These are phyloP conservation scores for Hippoglossus stenolepis DNA, from an alignment of 2,113 vertebrate genomes.

Conservation along the genomic window DNA sequence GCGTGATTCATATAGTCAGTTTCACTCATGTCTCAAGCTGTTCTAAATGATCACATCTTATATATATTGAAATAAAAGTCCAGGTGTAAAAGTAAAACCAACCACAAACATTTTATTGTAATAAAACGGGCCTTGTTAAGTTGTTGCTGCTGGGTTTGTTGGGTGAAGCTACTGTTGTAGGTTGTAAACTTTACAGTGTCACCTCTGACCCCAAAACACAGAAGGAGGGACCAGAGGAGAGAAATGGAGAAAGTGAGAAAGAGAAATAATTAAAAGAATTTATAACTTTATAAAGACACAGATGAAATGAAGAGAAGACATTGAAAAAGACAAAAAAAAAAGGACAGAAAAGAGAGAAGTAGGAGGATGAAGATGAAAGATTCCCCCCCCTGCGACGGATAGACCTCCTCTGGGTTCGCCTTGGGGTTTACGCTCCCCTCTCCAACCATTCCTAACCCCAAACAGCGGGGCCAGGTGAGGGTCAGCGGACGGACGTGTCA, in stretches of 20 bases:
- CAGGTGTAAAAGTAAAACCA: conserved; percentile 14
- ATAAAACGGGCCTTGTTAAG: neutral
- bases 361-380: conserved; percentile 6
- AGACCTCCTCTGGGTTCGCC: conserved; percentile 32
- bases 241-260: conserved; percentile 9
- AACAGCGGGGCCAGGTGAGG: conserved; percentile 68
- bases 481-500: conserved; percentile 61
- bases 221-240: conserved; percentile 16
- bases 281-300: neutral
- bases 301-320: neutral
- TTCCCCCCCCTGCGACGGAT: neutral
- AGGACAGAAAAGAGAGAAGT: neutral
- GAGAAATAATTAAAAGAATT: neutral
- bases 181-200: conserved; percentile 63
- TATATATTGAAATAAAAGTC: neutral
- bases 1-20: conserved; percentile 7
- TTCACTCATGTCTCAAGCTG: conserved; percentile 27
- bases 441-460: conserved; percentile 43
- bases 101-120: conserved; percentile 3
- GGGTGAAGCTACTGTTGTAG: conserved; percentile 55
- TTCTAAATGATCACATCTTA: neutral
- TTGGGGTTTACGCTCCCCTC: conserved; percentile 35
- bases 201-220: conserved; percentile 61
- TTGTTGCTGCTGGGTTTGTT: conserved; percentile 32
- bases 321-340: neutral